Evolutionary conservation across 1,140 invertebrate genomes (phyloP).

Genomic region (Diplogasteroides magnus): DNA sequence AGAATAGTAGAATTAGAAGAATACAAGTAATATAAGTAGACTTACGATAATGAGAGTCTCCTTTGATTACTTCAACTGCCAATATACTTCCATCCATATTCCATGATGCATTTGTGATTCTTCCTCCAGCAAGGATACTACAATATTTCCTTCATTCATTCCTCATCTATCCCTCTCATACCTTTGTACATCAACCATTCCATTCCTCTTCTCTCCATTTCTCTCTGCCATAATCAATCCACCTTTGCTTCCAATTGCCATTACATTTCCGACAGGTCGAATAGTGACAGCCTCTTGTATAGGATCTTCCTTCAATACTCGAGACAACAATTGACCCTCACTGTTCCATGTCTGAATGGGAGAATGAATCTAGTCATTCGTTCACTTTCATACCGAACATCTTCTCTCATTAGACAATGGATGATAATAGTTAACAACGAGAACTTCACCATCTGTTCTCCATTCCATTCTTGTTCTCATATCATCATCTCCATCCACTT

Average conservation of each 20-base stretch:
- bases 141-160: background rate
- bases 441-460: slow-evolving; percentile 2
- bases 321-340: slow-evolving; percentile 68
- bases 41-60: no score
- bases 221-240: background rate
- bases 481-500: slow-evolving; percentile 5
- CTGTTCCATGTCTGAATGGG: slow-evolving; percentile 70
- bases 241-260: slow-evolving; percentile 59
- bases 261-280: slow-evolving; percentile 71
- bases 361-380: slow-evolving; percentile 45
- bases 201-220: background rate
- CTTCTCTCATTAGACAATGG: slow-evolving; percentile 14
- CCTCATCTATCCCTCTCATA: background rate
- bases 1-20: no score
- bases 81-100: slow-evolving; percentile 71
- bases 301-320: slow-evolving; percentile 68
- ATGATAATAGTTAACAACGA: background rate
- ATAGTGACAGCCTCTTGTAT: slow-evolving; percentile 69
- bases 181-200: background rate
- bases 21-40: no score
- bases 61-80: no score
- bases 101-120: slow-evolving; percentile 69
- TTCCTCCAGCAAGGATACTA: slow-evolving; percentile 24
- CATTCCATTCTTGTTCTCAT: background rate
- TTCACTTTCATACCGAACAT: background rate